A percentile compares a stretch with the other conserved stretches of the same genome.
Evolutionary conservation across 2,797 vertebrate species (phyloP).

Genomic region (Hybognathus amarus): DNA sequence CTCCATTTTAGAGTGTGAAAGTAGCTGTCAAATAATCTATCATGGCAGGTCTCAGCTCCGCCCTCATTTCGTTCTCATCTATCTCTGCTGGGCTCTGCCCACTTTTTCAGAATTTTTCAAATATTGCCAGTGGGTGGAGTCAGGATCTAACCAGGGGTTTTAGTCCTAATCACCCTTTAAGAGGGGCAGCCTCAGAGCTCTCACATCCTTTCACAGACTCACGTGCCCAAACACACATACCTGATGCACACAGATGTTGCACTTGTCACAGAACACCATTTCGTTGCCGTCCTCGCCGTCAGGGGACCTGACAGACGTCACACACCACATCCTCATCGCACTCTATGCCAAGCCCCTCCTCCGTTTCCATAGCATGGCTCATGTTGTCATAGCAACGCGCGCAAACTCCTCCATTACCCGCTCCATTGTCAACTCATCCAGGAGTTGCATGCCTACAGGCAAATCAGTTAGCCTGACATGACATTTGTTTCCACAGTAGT

Average conservation of each 20-base stretch:
- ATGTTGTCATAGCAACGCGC: slow-evolving; percentile 91
- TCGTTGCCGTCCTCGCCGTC: slow-evolving; percentile 97
- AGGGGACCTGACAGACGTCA: slow-evolving; percentile 94
- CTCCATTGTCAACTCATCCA: slow-evolving; percentile 95
- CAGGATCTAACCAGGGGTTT: no score
- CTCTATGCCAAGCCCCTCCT: slow-evolving; percentile 96
- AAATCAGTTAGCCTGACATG: background rate
- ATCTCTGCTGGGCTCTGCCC: no score
- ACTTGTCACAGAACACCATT: slow-evolving; percentile 99
- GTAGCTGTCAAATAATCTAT: no score
- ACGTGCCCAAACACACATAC: slow-evolving; percentile 27
- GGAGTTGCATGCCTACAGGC: slow-evolving; percentile 80
- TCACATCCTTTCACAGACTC: slow-evolving; percentile 20
- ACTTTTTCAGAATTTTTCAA: no score
- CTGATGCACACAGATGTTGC: slow-evolving; percentile 99
- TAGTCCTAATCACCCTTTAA: no score
- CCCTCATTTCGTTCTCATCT: no score
- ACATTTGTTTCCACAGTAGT: background rate
- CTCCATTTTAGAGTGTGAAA: no score
- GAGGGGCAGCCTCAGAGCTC: background rate
- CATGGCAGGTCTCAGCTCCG: no score
- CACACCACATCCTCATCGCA: slow-evolving; percentile 98
- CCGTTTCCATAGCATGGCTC: slow-evolving; percentile 93
- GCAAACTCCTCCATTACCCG: slow-evolving; percentile 93
- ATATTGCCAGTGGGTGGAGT: no score